Evolutionary conservation across 1,140 invertebrate species (phyloP).

Genomic region (Choristoneura fumiferana): DNA sequence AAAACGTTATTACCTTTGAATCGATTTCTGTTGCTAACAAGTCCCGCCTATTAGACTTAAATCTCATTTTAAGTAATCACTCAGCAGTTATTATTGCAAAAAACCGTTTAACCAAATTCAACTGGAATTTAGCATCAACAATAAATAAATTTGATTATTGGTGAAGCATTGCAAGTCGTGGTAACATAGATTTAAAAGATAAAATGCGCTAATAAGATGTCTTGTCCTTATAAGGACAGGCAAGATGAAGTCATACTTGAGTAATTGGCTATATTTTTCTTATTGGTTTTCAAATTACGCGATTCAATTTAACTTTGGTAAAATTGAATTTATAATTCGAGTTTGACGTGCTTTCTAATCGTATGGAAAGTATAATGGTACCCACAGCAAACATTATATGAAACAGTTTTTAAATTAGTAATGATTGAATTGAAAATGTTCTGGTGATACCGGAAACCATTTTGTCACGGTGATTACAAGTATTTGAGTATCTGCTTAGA

Average conservation of each 20-base stretch:
- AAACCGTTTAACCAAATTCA: not conserved
- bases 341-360: too few species aligned
- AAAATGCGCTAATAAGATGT: not conserved
- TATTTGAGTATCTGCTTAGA: too few species aligned
- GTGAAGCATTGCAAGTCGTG: not conserved
- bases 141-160: not conserved
- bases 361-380: too few species aligned
- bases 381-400: too few species aligned
- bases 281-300: not conserved
- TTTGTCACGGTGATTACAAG: too few species aligned
- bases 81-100: not conserved
- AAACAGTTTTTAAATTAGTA: too few species aligned
- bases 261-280: conserved; percentile 4
- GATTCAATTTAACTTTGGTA: too few species aligned
- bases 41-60: not conserved
- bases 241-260: not conserved
- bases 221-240: not conserved
- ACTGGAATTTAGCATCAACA: not conserved
- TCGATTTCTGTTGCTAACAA: conserved; percentile 17
- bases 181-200: not conserved
- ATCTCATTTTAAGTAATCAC: not conserved
- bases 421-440: too few species aligned
- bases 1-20: conserved; percentile 8
- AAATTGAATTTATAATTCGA: too few species aligned
- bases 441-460: too few species aligned